A percentile compares a stretch with the other conserved stretches of the same genome.
These are phyloP conservation scores for Gila robusta DNA, from an alignment of 2,797 vertebrate species.

Conservation along the genomic window DNA sequence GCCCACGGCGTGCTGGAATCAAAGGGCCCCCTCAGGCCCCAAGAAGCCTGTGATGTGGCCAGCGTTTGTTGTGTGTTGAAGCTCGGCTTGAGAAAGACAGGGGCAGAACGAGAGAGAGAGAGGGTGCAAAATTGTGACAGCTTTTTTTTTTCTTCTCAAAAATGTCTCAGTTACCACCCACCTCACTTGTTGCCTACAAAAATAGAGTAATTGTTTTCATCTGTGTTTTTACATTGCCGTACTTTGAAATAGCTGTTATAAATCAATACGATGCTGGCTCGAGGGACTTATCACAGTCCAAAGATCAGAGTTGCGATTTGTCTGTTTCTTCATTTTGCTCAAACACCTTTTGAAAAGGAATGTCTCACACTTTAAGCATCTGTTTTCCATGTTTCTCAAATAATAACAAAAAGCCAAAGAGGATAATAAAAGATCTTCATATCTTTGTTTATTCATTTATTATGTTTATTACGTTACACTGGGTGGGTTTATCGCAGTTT, in stretches of 20 bases:
- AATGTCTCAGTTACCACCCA: slow-evolving; percentile 88
- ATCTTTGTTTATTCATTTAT: not conserved
- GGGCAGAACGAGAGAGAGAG: slow-evolving; percentile 65
- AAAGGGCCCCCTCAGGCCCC: slow-evolving; percentile 88
- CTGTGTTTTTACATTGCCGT: slow-evolving; percentile 76
- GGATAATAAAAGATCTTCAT: slow-evolving; percentile 21
- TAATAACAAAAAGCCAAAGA: slow-evolving; percentile 29
- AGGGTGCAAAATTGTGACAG: slow-evolving; percentile 82
- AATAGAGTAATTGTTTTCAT: slow-evolving; percentile 91
- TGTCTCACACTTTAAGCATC: slow-evolving; percentile 46
- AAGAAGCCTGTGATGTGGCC: slow-evolving; percentile 91
- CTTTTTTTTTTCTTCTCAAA: slow-evolving; percentile 67
- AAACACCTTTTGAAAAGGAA: slow-evolving; percentile 52
- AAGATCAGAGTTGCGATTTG: slow-evolving; percentile 58
- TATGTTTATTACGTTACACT: not conserved
- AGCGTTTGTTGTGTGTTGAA: slow-evolving; percentile 88
- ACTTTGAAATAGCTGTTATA: slow-evolving; percentile 82
- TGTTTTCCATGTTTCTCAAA: slow-evolving; percentile 32
- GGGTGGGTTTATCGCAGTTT: not conserved
- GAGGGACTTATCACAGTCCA: slow-evolving; percentile 65
- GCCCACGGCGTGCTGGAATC: slow-evolving; percentile 92
- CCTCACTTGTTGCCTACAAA: slow-evolving; percentile 89
- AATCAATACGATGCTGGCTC: slow-evolving; percentile 80
- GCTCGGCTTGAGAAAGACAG: slow-evolving; percentile 71
- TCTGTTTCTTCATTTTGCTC: slow-evolving; percentile 50